Evolutionary conservation across 1,140 invertebrate species (phyloP).

Genomic region (Lucilia sericata): DNA sequence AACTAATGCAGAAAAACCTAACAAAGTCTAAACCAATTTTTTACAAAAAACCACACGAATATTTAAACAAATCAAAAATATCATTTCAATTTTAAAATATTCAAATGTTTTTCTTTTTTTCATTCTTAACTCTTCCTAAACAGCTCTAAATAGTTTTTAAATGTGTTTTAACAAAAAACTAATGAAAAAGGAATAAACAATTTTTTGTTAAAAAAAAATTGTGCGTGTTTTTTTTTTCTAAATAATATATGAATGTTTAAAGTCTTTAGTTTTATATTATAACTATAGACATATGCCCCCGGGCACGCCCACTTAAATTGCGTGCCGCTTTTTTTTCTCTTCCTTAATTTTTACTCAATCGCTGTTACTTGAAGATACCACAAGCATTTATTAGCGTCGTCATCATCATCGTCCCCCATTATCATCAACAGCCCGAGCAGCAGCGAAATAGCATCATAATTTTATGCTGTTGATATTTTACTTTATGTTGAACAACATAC

Average conservation of each 20-base stretch:
- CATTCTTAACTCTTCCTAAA: not conserved
- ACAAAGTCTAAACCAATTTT: no score
- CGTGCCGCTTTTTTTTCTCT: slow-evolving; percentile 51
- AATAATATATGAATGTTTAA: slow-evolving; percentile 8
- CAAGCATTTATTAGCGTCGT: slow-evolving; percentile 46
- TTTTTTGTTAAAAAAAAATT: not conserved
- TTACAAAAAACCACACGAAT: not conserved
- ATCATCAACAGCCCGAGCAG: slow-evolving; percentile 12
- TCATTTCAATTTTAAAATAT: slow-evolving; percentile 39
- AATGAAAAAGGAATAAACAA: not conserved
- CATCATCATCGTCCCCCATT: not conserved
- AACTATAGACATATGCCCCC: slow-evolving; percentile 49
- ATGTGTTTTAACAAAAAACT: not conserved
- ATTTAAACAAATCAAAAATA: slow-evolving; percentile 32
- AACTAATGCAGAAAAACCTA: no score
- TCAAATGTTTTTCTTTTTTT: not conserved
- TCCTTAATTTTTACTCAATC: not conserved
- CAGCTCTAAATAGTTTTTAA: not conserved
- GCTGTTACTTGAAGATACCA: not conserved
- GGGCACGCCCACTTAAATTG: slow-evolving; percentile 67
- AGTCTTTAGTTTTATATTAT: slow-evolving; percentile 21
- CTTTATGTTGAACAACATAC: not conserved
- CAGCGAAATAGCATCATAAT: not conserved
- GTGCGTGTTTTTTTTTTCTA: not conserved
- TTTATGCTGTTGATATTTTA: slow-evolving; percentile 18